Percentiles rank a stretch among this genome's conserved stretches.
Conservation (phyloP, 2,113 vertebrate species). For the Trematomus loennbergii region DNA sequence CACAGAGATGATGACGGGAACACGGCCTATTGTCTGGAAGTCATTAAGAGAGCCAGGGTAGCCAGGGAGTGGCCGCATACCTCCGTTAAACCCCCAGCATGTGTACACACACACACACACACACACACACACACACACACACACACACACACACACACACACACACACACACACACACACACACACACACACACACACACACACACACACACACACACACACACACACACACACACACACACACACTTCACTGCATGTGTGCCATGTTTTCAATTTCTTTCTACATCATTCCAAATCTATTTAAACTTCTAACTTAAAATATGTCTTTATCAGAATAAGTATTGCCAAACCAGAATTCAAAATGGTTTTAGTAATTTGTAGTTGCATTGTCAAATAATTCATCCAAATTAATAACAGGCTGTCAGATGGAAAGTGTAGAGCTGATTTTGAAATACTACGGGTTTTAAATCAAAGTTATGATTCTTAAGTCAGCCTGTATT, state of each 20-base stretch:
- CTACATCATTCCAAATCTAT: neutral
- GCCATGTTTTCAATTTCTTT: conserved; percentile 6
- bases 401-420: neutral
- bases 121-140: conserved; percentile 31
- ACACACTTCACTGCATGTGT: conserved; percentile 29
- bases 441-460: neutral
- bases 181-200: neutral
- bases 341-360: neutral
- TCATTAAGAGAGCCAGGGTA: conserved; percentile 83
- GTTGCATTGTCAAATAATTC: neutral
- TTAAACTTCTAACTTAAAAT: neutral
- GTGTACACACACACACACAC: conserved; percentile 27
- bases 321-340: conserved; percentile 4
- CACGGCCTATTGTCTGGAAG: conserved; percentile 83
- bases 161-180: too few species aligned
- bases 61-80: conserved; percentile 82
- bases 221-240: neutral
- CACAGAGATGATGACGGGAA: conserved; percentile 81
- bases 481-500: neutral
- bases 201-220: too few species aligned
- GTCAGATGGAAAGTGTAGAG: neutral
- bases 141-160: conserved; percentile 22
- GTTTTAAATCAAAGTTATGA: neutral
- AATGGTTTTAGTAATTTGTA: neutral
- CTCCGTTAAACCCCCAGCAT: conserved; percentile 71